A percentile compares a stretch with the other conserved stretches of the same genome.
These are phyloP conservation scores for Theocolax elegans DNA, from an alignment of 1,140 invertebrate genomes.

Conservation along the genomic window DNA sequence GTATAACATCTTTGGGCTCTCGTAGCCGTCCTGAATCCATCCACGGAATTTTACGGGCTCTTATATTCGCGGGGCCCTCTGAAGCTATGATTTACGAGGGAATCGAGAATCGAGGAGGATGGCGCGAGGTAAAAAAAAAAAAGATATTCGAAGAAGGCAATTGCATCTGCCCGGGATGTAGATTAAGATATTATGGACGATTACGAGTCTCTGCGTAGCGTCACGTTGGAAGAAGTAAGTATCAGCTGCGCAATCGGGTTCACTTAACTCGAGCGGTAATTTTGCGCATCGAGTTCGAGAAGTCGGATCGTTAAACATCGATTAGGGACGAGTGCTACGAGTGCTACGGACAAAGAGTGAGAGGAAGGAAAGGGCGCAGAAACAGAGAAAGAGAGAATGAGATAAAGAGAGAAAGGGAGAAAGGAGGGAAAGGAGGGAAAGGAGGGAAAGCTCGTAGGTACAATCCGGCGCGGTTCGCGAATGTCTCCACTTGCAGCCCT, in stretches of 20 bases:
- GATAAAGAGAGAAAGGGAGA: too few species aligned
- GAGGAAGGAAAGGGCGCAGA: neutral
- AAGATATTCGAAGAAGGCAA: too few species aligned
- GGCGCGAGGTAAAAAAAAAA: too few species aligned
- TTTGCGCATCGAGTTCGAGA: slow-evolving; percentile 40
- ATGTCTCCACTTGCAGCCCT: neutral
- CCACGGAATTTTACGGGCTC: neutral
- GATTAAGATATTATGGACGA: too few species aligned
- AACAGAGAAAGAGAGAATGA: neutral
- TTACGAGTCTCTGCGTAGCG: neutral
- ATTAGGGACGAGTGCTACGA: slow-evolving; percentile 24
- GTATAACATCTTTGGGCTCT: too few species aligned
- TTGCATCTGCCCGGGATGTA: too few species aligned
- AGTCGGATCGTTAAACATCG: slow-evolving; percentile 45
- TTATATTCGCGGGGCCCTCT: neutral
- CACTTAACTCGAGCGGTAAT: slow-evolving; percentile 31
- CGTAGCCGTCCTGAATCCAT: too few species aligned
- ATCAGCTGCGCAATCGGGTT: slow-evolving; percentile 31
- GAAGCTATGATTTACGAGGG: neutral
- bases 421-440: neutral
- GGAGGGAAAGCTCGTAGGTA: neutral
- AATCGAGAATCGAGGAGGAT: too few species aligned
- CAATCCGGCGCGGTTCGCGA: slow-evolving; percentile 1
- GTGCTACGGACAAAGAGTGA: too few species aligned
- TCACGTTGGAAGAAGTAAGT: neutral